Conservation (phyloP, 2,888 invertebrate species). For the Agonopterix heracliana region DNA sequence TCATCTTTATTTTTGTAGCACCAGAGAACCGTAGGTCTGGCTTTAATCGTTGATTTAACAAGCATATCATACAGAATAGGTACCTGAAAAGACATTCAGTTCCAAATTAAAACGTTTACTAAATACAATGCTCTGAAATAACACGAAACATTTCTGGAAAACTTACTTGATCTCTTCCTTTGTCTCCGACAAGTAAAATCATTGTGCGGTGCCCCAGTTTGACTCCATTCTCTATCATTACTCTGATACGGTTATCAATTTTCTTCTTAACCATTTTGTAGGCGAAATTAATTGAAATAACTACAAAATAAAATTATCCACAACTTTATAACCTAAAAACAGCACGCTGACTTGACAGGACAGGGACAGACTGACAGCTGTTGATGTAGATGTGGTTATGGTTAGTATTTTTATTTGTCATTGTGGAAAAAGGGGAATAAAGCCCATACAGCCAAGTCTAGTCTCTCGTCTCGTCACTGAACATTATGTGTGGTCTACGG, state of each 20-base stretch:
- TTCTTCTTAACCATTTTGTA: conserved; percentile 92
- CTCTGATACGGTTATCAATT: conserved; percentile 96
- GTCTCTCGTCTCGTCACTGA: too few relatives aligned
- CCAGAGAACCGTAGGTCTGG: conserved; percentile 96
- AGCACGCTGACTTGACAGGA: conserved; percentile 6
- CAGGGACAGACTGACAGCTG: not conserved
- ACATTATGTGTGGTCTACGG: too few relatives aligned
- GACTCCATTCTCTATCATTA: conserved; percentile 98
- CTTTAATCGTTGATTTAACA: conserved; percentile 94
- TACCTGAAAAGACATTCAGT: conserved; percentile 77
- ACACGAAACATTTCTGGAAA: not conserved
- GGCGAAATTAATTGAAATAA: not conserved
- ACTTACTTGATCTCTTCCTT: conserved; percentile 93
- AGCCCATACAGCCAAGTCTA: too few relatives aligned
- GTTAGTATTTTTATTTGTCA: too few relatives aligned
- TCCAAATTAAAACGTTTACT: not conserved
- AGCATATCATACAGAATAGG: conserved; percentile 98
- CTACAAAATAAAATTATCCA: not conserved
- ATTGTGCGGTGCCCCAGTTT: conserved; percentile 92
- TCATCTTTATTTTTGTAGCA: conserved; percentile 97
- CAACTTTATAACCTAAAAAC: conserved; percentile 35
- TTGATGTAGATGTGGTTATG: not conserved
- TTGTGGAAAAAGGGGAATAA: too few relatives aligned
- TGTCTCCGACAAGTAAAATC: conserved; percentile 97
- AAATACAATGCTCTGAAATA: not conserved